Percentiles rank a stretch among this genome's conserved stretches.
Conservation (phyloP, 2,888 invertebrate genomes). For the Rhagophthalmus giganteus region DNA sequence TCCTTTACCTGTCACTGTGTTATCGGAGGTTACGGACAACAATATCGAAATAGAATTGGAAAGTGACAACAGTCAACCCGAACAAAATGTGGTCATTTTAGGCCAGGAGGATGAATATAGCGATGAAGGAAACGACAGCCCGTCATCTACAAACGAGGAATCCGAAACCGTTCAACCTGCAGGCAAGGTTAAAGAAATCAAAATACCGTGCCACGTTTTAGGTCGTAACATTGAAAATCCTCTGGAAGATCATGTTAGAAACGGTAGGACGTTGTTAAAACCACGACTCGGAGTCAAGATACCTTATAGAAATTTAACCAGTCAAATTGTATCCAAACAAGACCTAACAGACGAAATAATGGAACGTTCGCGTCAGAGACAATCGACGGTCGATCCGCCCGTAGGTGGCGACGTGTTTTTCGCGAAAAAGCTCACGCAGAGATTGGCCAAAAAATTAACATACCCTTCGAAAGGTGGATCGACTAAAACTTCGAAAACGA, state of each 20-base stretch:
- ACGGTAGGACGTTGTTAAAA: constrained; percentile 51
- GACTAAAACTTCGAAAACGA: not conserved
- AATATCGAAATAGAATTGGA: not conserved
- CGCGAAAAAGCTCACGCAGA: constrained; percentile 59
- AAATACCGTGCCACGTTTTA: constrained; percentile 52
- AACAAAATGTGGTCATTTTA: not conserved
- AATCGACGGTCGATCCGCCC: constrained; percentile 52
- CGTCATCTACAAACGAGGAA: no score
- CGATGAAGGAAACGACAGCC: no score
- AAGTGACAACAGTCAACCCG: not conserved
- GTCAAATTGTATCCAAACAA: constrained; percentile 60
- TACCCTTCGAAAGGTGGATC: constrained; percentile 28
- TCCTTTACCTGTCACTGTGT: no score
- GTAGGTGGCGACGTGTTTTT: constrained; percentile 57
- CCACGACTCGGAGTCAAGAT: constrained; percentile 55
- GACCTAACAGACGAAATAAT: constrained; percentile 61
- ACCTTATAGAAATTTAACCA: constrained; percentile 57
- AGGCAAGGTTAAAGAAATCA: not conserved
- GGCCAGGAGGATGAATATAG: not conserved
- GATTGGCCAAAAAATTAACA: constrained; percentile 55
- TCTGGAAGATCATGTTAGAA: constrained; percentile 46
- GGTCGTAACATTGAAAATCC: constrained; percentile 55
- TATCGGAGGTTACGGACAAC: no score
- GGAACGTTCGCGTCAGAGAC: constrained; percentile 57
- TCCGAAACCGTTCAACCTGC: not conserved